These are phyloP conservation scores for Poeciliopsis gracilis DNA, from an alignment of 2,797 vertebrate species.

Conservation along the genomic window DNA sequence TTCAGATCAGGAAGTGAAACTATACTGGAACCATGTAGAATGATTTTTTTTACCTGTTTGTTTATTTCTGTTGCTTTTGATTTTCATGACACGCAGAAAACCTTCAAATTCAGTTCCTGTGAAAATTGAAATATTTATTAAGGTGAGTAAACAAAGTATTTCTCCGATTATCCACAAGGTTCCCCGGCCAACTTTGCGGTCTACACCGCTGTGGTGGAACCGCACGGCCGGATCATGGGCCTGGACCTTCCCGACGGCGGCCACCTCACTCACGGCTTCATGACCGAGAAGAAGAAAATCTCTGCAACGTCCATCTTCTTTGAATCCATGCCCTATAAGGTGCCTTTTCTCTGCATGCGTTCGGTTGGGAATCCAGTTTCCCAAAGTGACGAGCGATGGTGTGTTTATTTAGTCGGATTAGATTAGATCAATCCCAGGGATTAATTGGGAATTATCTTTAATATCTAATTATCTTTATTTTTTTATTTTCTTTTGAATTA, in stretches of 20 bases:
- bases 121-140: not conserved
- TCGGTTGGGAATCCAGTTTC: not conserved
- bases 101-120: not conserved
- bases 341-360: conserved; percentile 43
- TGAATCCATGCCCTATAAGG: conserved; percentile 99
- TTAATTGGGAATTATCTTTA: not conserved
- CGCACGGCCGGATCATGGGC: conserved; percentile 97
- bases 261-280: conserved; percentile 96
- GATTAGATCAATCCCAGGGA: not conserved
- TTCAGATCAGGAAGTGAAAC: not conserved
- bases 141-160: not conserved
- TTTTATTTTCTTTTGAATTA: not conserved
- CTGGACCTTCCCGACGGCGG: conserved; percentile 96
- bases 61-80: not conserved
- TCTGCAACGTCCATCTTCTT: conserved; percentile 98
- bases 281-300: conserved; percentile 98
- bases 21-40: too few relatives aligned
- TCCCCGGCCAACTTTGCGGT: conserved; percentile 96
- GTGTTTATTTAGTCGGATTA: not conserved
- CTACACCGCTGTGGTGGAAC: conserved; percentile 93
- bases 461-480: too few relatives aligned
- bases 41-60: not conserved
- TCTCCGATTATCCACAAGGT: conserved; percentile 73
- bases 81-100: not conserved
- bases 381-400: not conserved